Base-by-base conservation (phyloP, 2,797 vertebrate species). In the Catharus ustulatus region DNA sequence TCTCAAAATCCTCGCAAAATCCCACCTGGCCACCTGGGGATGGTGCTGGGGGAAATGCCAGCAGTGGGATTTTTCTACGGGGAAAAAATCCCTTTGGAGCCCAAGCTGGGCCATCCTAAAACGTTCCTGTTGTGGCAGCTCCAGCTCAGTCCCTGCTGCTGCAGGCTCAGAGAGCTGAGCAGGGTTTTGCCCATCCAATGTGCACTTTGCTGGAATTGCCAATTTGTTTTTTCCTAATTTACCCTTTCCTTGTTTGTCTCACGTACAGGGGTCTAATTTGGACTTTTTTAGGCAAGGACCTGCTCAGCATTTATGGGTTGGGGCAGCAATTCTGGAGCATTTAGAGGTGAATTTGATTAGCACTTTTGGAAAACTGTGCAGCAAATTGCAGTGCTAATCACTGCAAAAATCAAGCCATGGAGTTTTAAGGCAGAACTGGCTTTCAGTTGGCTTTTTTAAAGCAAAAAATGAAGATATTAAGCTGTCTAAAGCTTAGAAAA, bases 301-400 rank as follows among this genome's bases (percentile, higher is more conserved):
- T 94, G 79, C 74, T 95, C 84, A 84, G 96, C 88, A 84, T 90
- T 95, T 94, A 84, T 43, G 93, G 89, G 82, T 66, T 87, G 93
- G 69, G 87, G 63, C 81, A 94, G 89, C 89, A 94, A 88, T 91
- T 93, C 72, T 92, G 74, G 45, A 84, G 67, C 34, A 2, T 68
- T 97, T 93, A 75, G 95, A 93, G 95, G 90, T 61, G 91, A 85
- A 72, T 95, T 91, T 95, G 90, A 94, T 94, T 84, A 89, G 85
- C 85, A 30, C 87, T 83, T 95, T 77, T 72, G 76, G 62, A 82
- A 96, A 94, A 69, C 61, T 11, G 18, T 26, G 63, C 58, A 38
- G 88, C 71, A 92, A 93, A 93, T 78, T 93, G 87, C 67, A 76
- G 55, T 43, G 66, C 68, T 94, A 78, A 93, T 95, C 79, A 46